Conservation (phyloP, 2,888 invertebrate genomes). For the Muschampia plurimacula region DNA sequence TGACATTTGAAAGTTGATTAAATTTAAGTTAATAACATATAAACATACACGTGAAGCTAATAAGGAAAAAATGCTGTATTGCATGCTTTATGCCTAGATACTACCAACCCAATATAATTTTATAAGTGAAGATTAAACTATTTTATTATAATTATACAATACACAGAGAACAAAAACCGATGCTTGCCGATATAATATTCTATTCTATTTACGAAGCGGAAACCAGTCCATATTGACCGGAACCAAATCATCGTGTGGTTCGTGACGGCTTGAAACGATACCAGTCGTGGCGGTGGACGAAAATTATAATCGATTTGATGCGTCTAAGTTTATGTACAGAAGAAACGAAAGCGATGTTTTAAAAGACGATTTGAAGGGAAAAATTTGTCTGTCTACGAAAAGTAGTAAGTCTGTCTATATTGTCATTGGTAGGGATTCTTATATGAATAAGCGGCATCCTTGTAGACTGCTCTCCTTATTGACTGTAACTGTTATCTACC, state of each 20-base stretch:
- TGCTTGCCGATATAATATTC: constrained; percentile 27
- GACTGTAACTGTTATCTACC: too few species aligned
- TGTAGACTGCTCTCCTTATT: too few species aligned
- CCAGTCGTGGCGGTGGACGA: neutral
- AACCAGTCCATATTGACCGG: constrained; percentile 45
- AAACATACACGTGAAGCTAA: too few species aligned
- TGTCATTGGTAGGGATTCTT: too few species aligned
- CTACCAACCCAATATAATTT: too few species aligned
- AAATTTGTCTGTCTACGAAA: neutral
- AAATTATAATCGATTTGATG: constrained; percentile 26
- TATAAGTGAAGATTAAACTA: neutral
- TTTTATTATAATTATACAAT: neutral
- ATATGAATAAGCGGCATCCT: too few species aligned
- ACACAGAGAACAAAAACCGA: neutral
- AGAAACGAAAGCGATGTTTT: constrained; percentile 17
- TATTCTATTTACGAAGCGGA: constrained; percentile 44
- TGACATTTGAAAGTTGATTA: too few species aligned
- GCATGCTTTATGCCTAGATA: too few species aligned
- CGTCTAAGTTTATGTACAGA: constrained; percentile 16
- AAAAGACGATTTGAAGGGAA: neutral
- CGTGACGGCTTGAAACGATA: constrained; percentile 20
- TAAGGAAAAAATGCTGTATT: too few species aligned
- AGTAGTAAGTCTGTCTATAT: neutral
- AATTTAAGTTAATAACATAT: too few species aligned
- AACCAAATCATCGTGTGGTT: constrained; percentile 43